Base-by-base conservation (phyloP, 2,888 invertebrate species). In the Coremacera marginata region DNA sequence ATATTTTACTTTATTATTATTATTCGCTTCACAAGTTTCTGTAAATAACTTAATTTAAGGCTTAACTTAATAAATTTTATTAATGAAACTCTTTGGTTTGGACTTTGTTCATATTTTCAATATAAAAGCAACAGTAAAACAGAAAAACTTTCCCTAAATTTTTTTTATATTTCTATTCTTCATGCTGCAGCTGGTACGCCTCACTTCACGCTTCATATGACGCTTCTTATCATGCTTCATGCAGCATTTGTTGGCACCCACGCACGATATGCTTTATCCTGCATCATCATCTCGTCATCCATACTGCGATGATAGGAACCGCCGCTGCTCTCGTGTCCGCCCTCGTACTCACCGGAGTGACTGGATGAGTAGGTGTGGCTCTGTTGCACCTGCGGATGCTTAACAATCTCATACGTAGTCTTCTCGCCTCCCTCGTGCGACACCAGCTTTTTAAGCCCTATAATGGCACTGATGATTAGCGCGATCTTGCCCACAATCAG, bases 401-500 rank as follows among this genome's bases (percentile, higher is more conserved):
- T 95, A 74, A 96, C 94, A 82, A 96, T 95, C 89, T 96, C 95
- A 82, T 95, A 94, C 5, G 95, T 95, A 0, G 95, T 95, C 88
- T 95, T 95, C 84, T 95, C 94, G 78, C 93, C 92, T 22, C 93
- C 92, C 80, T 93, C 94, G 70, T 91, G 91, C 7, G 93, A 92
- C 37, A 95, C 92, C 49, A 96, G 90, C 84, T 95, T 95, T 90
- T 95, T 95, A 74, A 96, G 90, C 0, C 94, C 95, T 82, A 96
- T 93, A 81, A 96, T 94, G 27, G 94, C 94, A 80, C 94, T 94
- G 76, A 96, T 90, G 77, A 95, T 91, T 44, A 96, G 90, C 37
- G 96, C 96, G 87, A 96, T 94, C 90, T 96, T 96, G 83, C 95
- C 95, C 83, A 96, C 93, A 74, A 95, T 91, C 79, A 96, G 89